phyloP scores from a whole-genome alignment of 2,888 invertebrate genomes.

The Drosophila stalkeri region DNA sequence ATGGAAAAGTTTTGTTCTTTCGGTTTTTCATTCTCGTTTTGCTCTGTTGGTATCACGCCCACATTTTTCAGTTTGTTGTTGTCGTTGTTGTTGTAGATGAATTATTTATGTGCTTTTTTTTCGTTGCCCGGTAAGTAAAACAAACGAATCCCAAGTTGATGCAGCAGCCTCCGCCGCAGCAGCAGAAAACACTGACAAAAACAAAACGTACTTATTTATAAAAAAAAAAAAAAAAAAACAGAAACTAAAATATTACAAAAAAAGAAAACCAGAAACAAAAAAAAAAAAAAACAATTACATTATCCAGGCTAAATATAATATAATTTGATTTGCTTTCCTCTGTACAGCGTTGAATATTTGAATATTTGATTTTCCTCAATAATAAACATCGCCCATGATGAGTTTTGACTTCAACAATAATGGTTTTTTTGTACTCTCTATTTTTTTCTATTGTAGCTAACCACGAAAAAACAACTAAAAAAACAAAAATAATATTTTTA shows the following conservation, averaged over 20 bases:
- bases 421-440: slow-evolving; percentile 49
- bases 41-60: slow-evolving; percentile 10
- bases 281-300: slow-evolving; percentile 11
- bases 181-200: slow-evolving; percentile 15
- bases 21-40: neutral
- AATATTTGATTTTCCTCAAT: slow-evolving; percentile 59
- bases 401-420: slow-evolving; percentile 57
- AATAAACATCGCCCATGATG: slow-evolving; percentile 63
- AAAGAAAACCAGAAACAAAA: neutral
- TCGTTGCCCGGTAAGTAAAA: slow-evolving; percentile 60
- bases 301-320: slow-evolving; percentile 44
- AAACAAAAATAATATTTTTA: slow-evolving; percentile 4
- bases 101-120: slow-evolving; percentile 49
- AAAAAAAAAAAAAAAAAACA: slow-evolving; percentile 4
- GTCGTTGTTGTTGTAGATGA: slow-evolving; percentile 55
- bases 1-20: slow-evolving; percentile 1
- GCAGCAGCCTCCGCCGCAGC: slow-evolving; percentile 6
- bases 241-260: neutral
- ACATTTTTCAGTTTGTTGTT: slow-evolving; percentile 43
- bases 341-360: slow-evolving; percentile 54
- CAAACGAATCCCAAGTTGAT: slow-evolving; percentile 7
- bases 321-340: slow-evolving; percentile 61
- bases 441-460: slow-evolving; percentile 61
- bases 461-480: slow-evolving; percentile 34
- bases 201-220: slow-evolving; percentile 25